Evolutionary conservation across 2,888 invertebrate species (phyloP), one percentile per base, ranked within the genome.

Genomic region (Sialis lutaria): DNA sequence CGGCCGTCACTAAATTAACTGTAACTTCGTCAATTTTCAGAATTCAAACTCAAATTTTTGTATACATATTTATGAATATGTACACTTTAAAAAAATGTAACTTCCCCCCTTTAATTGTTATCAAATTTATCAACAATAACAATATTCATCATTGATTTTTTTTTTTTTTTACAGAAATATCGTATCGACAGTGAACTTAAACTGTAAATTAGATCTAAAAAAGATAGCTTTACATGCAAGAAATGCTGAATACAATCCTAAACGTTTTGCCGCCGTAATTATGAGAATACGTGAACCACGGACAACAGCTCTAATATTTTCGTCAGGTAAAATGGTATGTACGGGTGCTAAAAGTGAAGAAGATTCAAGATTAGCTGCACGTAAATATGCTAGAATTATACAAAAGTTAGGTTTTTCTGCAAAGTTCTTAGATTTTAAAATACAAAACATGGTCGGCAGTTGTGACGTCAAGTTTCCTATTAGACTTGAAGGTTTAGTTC

Each of bases 221-320:
- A 91, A 89, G 67, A 98, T 98, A 56, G 96, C 97, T 0, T 69
- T 97, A 3, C 95, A 95, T 63, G 96, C 97, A 0, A 80, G 97
- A 63, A 98, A 98, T 70, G 97, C 97, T 2, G 97, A 98, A 66
- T 98, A 97, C 62, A 98, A 98, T 65, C 97, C 97, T 6, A 97
- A 97, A 67, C 83, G 97, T 59, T 98, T 98, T 72, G 95, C 96
- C 45, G 97, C 97, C 37, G 96, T 98, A 4, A 97, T 98, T 48
- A 98, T 98, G 97, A 74, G 96, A 60, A 88, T 79, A 65, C 77
- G 74, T 57, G 96, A 87, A 64, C 87, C 87, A 1, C 70, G 95
- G 67, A 97, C 86, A 1, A 87, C 86, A 1, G 86, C 86, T 10
- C 67, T 88, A 5, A 87, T 87, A 50, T 87, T 87, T 58, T 82